phyloP scores from a whole-genome alignment of 2,113 vertebrate genomes.

The Hippoglossus stenolepis region DNA sequence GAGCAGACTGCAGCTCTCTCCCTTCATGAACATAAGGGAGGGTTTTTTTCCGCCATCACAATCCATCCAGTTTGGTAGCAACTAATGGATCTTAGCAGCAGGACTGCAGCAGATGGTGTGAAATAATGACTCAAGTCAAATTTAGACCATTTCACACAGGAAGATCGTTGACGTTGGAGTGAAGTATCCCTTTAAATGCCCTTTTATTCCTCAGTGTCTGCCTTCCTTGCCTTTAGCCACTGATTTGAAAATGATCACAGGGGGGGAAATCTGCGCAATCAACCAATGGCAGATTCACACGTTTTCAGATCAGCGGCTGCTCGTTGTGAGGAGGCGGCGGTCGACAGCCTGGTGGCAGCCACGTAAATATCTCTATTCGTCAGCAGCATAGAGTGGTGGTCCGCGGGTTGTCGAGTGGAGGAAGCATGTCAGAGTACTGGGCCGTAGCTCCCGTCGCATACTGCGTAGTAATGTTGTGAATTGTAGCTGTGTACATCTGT shows the following conservation, averaged over 20 bases:
- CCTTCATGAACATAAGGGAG: conserved; percentile 60
- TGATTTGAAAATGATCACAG: conserved; percentile 48
- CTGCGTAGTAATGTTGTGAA: conserved; percentile 78
- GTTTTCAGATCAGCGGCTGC: conserved; percentile 56
- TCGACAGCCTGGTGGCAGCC: conserved; percentile 21
- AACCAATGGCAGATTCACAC: conserved; percentile 4
- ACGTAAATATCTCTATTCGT: not conserved
- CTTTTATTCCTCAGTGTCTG: conserved; percentile 28
- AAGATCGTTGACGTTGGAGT: conserved; percentile 42
- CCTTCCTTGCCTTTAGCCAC: conserved; percentile 28
- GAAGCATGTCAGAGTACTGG: conserved; percentile 60
- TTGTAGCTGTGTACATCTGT: conserved; percentile 78
- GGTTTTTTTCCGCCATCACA: conserved; percentile 35
- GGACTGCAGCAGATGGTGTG: conserved; percentile 67
- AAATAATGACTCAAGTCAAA: conserved; percentile 66
- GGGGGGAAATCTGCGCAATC: conserved; percentile 18
- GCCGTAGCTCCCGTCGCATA: conserved; percentile 66
- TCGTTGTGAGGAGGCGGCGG: conserved; percentile 3
- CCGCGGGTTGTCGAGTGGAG: conserved; percentile 19
- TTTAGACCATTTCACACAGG: conserved; percentile 47
- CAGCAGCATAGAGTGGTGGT: conserved; percentile 8
- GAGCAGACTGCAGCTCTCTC: conserved; percentile 47
- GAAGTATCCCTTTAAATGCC: conserved; percentile 68
- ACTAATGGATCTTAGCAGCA: conserved; percentile 60
- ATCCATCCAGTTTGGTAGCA: conserved; percentile 61